Percentiles rank a stretch among this genome's conserved stretches.
These are phyloP conservation scores for Hyperopisus bebe DNA, from an alignment of 2,113 vertebrate genomes.

Conservation along the genomic window DNA sequence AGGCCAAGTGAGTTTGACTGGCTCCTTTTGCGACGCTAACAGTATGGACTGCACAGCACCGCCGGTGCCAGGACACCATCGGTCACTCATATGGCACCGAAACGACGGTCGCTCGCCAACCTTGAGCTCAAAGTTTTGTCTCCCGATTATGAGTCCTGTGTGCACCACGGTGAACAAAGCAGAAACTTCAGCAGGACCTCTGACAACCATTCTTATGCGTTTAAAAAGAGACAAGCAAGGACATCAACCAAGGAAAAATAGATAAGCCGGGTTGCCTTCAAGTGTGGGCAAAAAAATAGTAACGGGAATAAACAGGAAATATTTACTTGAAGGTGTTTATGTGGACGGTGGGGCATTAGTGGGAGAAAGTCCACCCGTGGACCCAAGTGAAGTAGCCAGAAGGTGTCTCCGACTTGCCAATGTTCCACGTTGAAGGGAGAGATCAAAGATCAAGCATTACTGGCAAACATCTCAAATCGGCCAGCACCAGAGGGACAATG, in stretches of 20 bases:
- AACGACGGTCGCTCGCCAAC: background rate
- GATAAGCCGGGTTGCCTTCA: background rate
- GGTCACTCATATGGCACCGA: background rate
- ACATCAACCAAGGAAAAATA: background rate
- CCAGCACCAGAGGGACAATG: background rate
- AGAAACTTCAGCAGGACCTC: background rate
- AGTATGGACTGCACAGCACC: background rate
- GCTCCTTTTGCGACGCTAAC: background rate
- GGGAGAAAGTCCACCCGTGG: background rate
- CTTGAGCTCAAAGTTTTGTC: background rate
- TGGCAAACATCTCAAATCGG: conserved; percentile 31
- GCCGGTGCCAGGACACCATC: background rate
- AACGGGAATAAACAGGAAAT: background rate
- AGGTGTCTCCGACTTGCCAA: background rate
- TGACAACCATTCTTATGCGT: background rate
- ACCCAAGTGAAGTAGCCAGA: background rate
- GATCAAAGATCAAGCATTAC: conserved; percentile 34
- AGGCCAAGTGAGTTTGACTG: background rate
- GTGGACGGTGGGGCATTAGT: background rate
- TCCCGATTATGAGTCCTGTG: background rate
- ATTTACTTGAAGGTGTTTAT: background rate
- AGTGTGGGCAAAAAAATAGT: background rate
- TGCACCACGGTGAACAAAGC: background rate
- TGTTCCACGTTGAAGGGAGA: conserved; percentile 23
- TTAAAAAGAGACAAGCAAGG: background rate